Evolutionary conservation across 2,797 vertebrate species (phyloP).

Genomic region (Squalus acanthias): DNA sequence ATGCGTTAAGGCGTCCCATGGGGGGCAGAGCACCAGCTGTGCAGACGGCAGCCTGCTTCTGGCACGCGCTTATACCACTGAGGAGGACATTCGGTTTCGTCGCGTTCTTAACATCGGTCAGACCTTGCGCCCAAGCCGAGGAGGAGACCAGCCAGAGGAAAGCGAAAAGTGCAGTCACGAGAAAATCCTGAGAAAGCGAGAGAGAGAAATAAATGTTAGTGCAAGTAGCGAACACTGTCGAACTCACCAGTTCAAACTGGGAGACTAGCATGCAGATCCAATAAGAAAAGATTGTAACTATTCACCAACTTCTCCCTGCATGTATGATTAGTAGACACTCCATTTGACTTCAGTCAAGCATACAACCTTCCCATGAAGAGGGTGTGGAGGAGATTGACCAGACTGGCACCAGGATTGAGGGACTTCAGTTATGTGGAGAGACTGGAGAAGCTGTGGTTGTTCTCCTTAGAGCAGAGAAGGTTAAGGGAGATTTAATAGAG

Average conservation of each 20-base stretch:
- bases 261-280: neutral
- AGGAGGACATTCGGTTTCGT: constrained; percentile 61
- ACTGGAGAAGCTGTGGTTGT: too few relatives aligned
- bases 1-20: constrained; percentile 86
- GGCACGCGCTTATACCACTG: constrained; percentile 47
- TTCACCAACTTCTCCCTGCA: neutral
- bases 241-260: neutral
- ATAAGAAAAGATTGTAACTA: neutral
- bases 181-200: constrained; percentile 68
- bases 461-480: too few relatives aligned
- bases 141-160: constrained; percentile 92
- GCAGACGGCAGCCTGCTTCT: constrained; percentile 47
- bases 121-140: constrained; percentile 85
- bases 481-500: too few relatives aligned
- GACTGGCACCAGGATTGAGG: too few relatives aligned
- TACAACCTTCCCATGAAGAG: neutral
- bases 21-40: constrained; percentile 54
- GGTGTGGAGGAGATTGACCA: too few relatives aligned
- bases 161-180: constrained; percentile 76
- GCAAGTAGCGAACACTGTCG: neutral
- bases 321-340: neutral
- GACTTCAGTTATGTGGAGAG: too few relatives aligned
- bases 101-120: constrained; percentile 77
- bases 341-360: neutral
- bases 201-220: neutral